Evolutionary conservation across 2,888 invertebrate species (phyloP), one percentile per base, ranked within the genome.

Genomic region (Drosophila pegasa): DNA sequence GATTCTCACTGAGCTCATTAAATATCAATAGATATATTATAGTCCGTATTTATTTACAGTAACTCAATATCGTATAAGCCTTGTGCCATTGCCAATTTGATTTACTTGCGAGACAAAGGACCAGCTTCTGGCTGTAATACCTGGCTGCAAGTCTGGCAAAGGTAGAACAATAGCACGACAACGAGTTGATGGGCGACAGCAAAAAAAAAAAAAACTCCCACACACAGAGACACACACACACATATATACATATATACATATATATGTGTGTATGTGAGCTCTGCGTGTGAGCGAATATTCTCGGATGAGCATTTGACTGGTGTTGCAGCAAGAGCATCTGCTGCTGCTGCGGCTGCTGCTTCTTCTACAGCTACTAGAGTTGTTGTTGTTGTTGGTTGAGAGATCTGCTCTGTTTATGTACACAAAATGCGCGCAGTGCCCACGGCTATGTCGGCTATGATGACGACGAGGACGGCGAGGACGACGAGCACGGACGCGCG

Each of bases 261-360:
- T 8, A 12, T 20, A 22, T 25, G 1, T 16, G 10, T 27, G 16
- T 9, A 47, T 16, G 20, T 50, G 29, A 54, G 57, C 58, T 47
- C 37, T 60, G 63, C 55, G 66, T 65, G 59, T 51, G 71, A 59
- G 57, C 71, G 64, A 80, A 83, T 87, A 83, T 89, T 79, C 75
- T 85, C 73, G 65, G 72, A 59, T 85, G 77, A 85, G 82, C 75
- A 82, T 87, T 87, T 85, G 68, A 63, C 77, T 81, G 75, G 63
- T 71, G 69, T 66, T 76, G 78, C 68, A 47, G 43, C 48, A 55
- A 54, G 25, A 63, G 69, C 58, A 40, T 55, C 66, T 58, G 51
- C 33, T 33, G 48, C 31, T 29, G 48, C 20, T 31, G 43, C 25
- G 14, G 41, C 22, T 12, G 20, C n/a, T 45, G 6, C 47, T 61